Conservation (phyloP, 2,113 vertebrate genomes). For the Planiliza haematocheilus region DNA sequence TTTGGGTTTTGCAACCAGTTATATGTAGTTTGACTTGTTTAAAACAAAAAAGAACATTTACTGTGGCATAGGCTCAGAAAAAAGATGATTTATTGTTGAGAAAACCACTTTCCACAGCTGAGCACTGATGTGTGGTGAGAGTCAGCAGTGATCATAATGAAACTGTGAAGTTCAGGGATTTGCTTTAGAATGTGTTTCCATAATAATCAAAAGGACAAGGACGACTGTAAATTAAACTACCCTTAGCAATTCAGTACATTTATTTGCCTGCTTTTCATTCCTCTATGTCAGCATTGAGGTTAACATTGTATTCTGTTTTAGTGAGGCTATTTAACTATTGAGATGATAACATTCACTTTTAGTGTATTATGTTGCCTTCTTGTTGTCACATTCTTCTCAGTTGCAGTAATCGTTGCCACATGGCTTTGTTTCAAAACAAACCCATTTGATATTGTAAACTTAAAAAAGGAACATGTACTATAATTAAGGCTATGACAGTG, state of each 20-base stretch:
- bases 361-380: conserved; percentile 2
- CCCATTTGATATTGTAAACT: conserved; percentile 6
- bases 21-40: not conserved
- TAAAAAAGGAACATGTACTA: conserved; percentile 24
- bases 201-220: not conserved
- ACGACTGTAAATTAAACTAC: not conserved
- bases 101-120: conserved; percentile 1
- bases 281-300: not conserved
- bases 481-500: conserved; percentile 35
- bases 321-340: not conserved
- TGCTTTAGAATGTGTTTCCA: not conserved
- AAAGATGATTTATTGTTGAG: conserved; percentile 19
- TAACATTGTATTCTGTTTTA: not conserved
- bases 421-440: conserved; percentile 11
- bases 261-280: not conserved
- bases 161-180: conserved; percentile 12
- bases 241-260: not conserved
- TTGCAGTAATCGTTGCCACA: conserved; percentile 8
- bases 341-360: not conserved
- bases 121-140: conserved; percentile 1
- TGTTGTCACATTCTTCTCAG: not conserved
- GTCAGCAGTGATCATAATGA: conserved; percentile 6
- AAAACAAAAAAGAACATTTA: conserved; percentile 10
- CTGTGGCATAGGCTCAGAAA: not conserved
- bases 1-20: too few species aligned